phyloP scores from a whole-genome alignment of 2,797 vertebrate species.

The Scyliorhinus canicula region DNA sequence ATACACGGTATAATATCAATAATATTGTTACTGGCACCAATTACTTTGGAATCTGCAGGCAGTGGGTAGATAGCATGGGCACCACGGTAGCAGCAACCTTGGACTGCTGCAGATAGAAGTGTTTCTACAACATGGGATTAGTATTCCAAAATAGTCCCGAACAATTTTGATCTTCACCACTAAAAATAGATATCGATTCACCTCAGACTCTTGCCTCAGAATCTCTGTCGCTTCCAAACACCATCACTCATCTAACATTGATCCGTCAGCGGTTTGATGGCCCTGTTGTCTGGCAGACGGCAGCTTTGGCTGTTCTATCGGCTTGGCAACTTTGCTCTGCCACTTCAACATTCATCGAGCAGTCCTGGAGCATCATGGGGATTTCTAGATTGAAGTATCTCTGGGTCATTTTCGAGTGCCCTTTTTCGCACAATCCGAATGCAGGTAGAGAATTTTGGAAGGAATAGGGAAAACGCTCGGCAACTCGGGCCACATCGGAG shows the following conservation, averaged over 20 bases:
- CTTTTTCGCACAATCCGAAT: neutral
- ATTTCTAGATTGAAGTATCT: neutral
- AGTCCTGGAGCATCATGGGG: neutral
- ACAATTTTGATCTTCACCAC: neutral
- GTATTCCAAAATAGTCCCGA: neutral
- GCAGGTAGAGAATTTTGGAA: neutral
- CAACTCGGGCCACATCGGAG: neutral
- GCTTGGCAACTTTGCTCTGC: neutral
- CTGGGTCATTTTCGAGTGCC: neutral
- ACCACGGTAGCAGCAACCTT: neutral
- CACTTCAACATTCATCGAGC: neutral
- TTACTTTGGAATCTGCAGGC: neutral
- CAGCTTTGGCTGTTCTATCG: neutral
- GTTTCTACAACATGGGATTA: neutral
- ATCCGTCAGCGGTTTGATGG: neutral
- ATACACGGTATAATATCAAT: neutral
- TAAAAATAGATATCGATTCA: neutral
- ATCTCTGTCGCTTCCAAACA: neutral
- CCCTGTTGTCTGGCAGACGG: neutral
- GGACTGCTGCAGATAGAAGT: neutral
- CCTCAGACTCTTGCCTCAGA: neutral
- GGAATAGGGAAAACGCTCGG: neutral
- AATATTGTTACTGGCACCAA: neutral
- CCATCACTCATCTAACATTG: neutral
- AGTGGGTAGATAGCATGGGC: neutral